These are phyloP conservation scores for Rosalia funebris DNA, from an alignment of 2,888 invertebrate species.

Conservation along the genomic window DNA sequence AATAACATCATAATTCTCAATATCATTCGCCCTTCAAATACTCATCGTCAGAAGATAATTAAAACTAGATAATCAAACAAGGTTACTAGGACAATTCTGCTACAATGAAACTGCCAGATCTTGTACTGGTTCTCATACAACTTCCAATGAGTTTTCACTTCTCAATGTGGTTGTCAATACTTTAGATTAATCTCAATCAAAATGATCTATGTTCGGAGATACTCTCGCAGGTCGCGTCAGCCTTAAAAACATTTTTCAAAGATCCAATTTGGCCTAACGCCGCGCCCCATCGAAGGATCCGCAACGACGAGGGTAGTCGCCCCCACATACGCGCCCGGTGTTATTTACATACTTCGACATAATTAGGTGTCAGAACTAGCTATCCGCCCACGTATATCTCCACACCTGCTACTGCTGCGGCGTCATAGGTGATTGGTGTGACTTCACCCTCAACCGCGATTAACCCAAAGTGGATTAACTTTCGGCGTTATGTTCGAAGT, in stretches of 20 bases:
- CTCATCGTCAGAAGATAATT: no score
- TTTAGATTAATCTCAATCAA: neutral
- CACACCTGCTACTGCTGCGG: constrained; percentile 17
- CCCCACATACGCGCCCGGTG: constrained; percentile 13
- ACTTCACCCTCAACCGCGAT: constrained; percentile 18
- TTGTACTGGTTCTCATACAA: no score
- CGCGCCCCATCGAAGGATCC: constrained; percentile 13
- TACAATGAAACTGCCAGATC: no score
- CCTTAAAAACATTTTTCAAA: constrained; percentile 4
- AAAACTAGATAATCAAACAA: no score
- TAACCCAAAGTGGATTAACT: constrained; percentile 25
- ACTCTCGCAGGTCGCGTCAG: neutral
- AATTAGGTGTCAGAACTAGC: constrained; percentile 26
- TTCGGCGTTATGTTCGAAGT: constrained; percentile 20
- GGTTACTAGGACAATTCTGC: no score
- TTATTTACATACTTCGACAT: constrained; percentile 26
- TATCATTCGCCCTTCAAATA: no score
- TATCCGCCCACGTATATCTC: constrained; percentile 25
- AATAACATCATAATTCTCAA: no score
- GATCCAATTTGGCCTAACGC: neutral
- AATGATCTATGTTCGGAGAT: neutral
- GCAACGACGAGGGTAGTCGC: constrained; percentile 7
- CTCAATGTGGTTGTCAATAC: no score
- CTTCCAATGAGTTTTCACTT: no score
- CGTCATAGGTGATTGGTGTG: constrained; percentile 7